phyloP scores from a whole-genome alignment of 2,113 vertebrate genomes.

The Perccottus glenii region DNA sequence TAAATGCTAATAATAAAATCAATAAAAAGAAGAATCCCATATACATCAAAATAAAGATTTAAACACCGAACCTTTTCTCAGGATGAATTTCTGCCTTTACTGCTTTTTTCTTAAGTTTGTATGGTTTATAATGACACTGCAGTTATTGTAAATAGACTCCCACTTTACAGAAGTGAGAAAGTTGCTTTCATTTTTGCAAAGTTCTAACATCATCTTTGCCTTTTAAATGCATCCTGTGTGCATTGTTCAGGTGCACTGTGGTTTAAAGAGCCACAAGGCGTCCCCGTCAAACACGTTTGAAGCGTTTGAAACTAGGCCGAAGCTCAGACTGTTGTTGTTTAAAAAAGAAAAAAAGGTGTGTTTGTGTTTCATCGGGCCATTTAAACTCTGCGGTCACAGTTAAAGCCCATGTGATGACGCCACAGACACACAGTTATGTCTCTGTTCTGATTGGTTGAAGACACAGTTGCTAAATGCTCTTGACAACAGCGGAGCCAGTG shows the following conservation, averaged over 20 bases:
- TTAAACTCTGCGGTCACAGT: constrained; percentile 64
- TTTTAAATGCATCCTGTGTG: not conserved
- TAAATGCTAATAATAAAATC: no score
- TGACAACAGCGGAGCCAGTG: constrained; percentile 73
- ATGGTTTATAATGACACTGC: no score
- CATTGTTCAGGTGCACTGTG: not conserved
- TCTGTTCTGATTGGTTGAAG: constrained; percentile 55
- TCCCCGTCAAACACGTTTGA: constrained; percentile 3
- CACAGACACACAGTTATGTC: constrained; percentile 34
- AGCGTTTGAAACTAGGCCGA: constrained; percentile 1
- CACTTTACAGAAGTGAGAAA: no score
- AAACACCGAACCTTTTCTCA: no score
- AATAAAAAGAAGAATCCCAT: no score
- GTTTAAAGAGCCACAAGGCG: not conserved
- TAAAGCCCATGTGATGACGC: constrained; percentile 68
- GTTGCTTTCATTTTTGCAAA: not conserved
- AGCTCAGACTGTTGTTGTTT: not conserved
- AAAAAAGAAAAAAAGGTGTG: constrained; percentile 5
- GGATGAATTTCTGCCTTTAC: no score
- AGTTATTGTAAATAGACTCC: no score
- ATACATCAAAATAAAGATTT: no score
- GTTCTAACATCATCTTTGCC: not conserved
- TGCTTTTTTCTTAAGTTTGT: no score
- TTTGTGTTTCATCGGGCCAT: constrained; percentile 32
- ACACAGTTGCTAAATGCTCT: constrained; percentile 37